These are phyloP conservation scores for Byasa hedistus DNA, from an alignment of 2,888 invertebrate genomes.

Conservation along the genomic window DNA sequence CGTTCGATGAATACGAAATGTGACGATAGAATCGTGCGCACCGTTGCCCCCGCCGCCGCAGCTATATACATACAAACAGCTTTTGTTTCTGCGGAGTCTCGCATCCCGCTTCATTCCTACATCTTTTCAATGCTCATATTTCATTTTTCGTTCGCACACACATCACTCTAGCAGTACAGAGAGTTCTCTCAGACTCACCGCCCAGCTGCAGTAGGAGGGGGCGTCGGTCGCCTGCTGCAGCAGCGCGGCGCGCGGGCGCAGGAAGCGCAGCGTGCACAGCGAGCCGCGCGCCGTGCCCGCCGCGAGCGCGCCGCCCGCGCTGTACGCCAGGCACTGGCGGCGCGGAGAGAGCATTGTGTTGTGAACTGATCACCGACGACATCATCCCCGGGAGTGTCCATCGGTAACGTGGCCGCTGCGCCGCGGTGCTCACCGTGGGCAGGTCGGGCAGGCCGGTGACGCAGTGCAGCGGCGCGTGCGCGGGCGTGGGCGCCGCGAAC, in stretches of 20 bases:
- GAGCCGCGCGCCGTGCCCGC: slow-evolving; percentile 22
- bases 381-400: too few relatives aligned
- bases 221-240: slow-evolving; percentile 16
- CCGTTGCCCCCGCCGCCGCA: neutral
- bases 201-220: slow-evolving; percentile 19
- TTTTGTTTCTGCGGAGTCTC: too few relatives aligned
- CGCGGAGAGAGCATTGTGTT: too few relatives aligned
- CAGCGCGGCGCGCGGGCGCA: slow-evolving; percentile 21
- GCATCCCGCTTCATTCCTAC: too few relatives aligned
- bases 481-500: slow-evolving; percentile 80
- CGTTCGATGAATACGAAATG: neutral
- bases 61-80: neutral
- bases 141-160: too few relatives aligned
- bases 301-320: slow-evolving; percentile 9
- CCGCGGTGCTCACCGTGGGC: slow-evolving; percentile 73
- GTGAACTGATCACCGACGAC: too few relatives aligned
- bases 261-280: slow-evolving; percentile 12
- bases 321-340: slow-evolving; percentile 21
- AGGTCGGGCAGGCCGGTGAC: slow-evolving; percentile 79
- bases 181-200: neutral
- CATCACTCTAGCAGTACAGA: too few relatives aligned
- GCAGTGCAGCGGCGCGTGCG: slow-evolving; percentile 79
- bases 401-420: too few relatives aligned
- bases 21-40: neutral
- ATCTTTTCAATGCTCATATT: neutral